phyloP scores from a whole-genome alignment of 2,113 vertebrate genomes.

The Riparia riparia region DNA sequence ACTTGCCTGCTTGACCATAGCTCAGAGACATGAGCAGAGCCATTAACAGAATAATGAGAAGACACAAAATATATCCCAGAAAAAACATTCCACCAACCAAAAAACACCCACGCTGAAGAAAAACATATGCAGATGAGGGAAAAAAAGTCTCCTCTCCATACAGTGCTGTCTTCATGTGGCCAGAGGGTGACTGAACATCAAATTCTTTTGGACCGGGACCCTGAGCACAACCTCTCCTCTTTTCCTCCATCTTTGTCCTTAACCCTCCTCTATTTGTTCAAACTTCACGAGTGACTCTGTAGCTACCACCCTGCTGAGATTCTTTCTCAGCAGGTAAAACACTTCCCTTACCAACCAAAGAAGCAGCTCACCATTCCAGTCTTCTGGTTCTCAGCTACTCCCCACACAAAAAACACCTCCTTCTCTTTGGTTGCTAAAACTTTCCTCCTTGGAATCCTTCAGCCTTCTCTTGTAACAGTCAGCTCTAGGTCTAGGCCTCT shows the following conservation, averaged over 20 bases:
- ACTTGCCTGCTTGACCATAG: conserved; percentile 21
- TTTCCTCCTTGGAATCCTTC: neutral
- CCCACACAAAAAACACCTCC: neutral
- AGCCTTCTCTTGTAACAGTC: neutral
- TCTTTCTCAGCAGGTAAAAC: neutral
- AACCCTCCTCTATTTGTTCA: neutral
- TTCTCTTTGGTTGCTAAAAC: neutral
- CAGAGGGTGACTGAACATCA: neutral
- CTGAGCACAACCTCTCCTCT: neutral
- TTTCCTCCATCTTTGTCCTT: neutral
- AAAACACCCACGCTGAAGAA: neutral
- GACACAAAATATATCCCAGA: neutral
- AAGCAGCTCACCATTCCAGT: neutral
- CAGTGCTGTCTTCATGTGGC: neutral
- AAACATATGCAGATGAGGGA: neutral
- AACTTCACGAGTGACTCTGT: neutral
- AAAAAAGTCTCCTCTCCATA: neutral
- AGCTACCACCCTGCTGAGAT: neutral
- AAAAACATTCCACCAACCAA: neutral
- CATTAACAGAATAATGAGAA: neutral
- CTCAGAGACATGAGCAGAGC: neutral
- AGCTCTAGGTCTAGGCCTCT: conserved; percentile 4
- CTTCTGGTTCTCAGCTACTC: neutral
- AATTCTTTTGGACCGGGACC: neutral
- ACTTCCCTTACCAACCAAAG: neutral